Base-by-base conservation (phyloP, 2,888 invertebrate species). In the Eupithecia exiguata region DNA sequence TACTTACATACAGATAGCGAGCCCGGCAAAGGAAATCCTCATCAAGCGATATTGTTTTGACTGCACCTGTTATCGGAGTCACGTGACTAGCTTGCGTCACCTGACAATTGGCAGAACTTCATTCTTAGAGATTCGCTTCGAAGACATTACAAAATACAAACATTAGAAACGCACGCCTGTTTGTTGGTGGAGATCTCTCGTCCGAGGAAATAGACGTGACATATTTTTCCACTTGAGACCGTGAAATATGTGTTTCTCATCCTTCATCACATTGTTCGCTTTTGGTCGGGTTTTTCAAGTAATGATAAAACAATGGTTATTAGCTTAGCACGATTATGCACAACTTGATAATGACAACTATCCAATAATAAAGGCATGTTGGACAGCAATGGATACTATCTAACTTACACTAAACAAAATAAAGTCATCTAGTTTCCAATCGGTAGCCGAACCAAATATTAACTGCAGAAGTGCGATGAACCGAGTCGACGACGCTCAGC, bases 1-100 rank as follows among this genome's bases (percentile, higher is more conserved):
- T 71, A 80, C 77, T 81, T 77, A 72, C 35, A 10, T 77, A 72
- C 72, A 81, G 85, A 85, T 86, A 86, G 84, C 65, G 69, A 67
- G 72, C 76, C 78, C 75, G 77, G 81, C 77, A 74, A 77, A 83
- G 76, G 69, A 81, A 80, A 80, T 79, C 77, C 77, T 80, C 69
- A 69, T 74, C 69, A 68, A 69, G 69, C 67, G 40, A 53, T 75
- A 70, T 71, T 77, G 74, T 77, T 78, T 77, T 76, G 79, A 79
- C 78, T 78, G 77, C 77, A 77, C 61, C 62, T 61, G 49, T 70
- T 73, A 71, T 72, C 61, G 43, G n/a, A 21, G 68, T 72, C 72
- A 76, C 74, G 73, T 74, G 68, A 69, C 36, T n/a, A 21, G 61
- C 6, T 63, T 71, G 25, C 21, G 36, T 68, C 53, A 58, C 46